A percentile compares a stretch with the other conserved stretches of the same genome.
phyloP scores from a whole-genome alignment of 2,888 invertebrate species.

The Seladonia tumulorum region DNA sequence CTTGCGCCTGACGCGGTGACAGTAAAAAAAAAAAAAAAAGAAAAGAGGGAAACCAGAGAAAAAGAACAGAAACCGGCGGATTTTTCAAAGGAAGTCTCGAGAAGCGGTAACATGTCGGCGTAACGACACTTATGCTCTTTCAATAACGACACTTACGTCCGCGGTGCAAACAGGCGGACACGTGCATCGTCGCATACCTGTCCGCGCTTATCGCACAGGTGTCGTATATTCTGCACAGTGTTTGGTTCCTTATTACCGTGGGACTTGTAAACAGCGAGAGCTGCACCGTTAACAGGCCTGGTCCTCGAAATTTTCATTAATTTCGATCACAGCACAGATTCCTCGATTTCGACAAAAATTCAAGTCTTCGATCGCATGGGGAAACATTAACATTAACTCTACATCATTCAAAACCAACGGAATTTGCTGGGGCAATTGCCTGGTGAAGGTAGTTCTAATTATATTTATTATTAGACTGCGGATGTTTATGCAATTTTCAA shows the following conservation, averaged over 20 bases:
- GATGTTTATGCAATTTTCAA: too few relatives aligned
- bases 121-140: conserved; percentile 37
- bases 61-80: background rate
- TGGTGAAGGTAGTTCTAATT: too few relatives aligned
- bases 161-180: conserved; percentile 30
- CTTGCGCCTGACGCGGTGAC: background rate
- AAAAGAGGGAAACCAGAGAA: background rate
- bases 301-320: conserved; percentile 15
- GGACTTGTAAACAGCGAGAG: conserved; percentile 18
- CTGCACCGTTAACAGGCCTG: background rate
- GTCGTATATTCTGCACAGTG: conserved; percentile 55
- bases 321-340: background rate
- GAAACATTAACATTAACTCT: too few relatives aligned
- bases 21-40: background rate
- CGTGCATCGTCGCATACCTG: conserved; percentile 46
- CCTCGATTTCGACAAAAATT: too few relatives aligned
- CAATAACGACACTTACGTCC: conserved; percentile 13
- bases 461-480: too few relatives aligned
- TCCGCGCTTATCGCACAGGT: conserved; percentile 58
- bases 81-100: background rate
- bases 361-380: too few relatives aligned
- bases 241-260: conserved; percentile 56
- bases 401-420: too few relatives aligned
- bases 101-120: conserved; percentile 4
- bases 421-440: too few relatives aligned